Evolutionary conservation across 1,140 invertebrate species (phyloP).

Genomic region (Habropoda laboriosa): DNA sequence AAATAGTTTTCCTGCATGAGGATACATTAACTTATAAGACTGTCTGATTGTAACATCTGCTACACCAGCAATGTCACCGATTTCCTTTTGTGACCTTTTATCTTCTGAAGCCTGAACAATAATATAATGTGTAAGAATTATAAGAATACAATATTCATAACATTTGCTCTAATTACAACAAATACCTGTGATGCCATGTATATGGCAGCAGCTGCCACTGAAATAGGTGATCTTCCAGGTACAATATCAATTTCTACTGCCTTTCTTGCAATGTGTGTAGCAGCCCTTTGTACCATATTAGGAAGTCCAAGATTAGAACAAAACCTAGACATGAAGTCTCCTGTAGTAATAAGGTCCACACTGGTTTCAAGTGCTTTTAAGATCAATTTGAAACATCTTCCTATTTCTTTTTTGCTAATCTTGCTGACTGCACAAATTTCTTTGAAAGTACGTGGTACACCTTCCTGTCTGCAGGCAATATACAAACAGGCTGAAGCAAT

Average conservation of each 20-base stretch:
- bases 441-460: slow-evolving; percentile 99
- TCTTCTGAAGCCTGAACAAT: slow-evolving; percentile 92
- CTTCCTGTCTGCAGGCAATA: slow-evolving; percentile 99
- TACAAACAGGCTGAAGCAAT: slow-evolving; percentile 99
- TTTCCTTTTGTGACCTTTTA: slow-evolving; percentile 98
- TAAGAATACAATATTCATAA: slow-evolving; percentile 8
- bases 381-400: slow-evolving; percentile 97
- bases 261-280: slow-evolving; percentile 97
- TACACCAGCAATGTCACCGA: slow-evolving; percentile 99
- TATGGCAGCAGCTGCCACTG: slow-evolving; percentile 99
- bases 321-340: slow-evolving; percentile 98
- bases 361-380: slow-evolving; percentile 96
- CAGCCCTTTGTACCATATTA: slow-evolving; percentile 95
- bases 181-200: slow-evolving; percentile 98
- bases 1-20: slow-evolving; percentile 94
- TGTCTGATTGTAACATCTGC: slow-evolving; percentile 99
- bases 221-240: slow-evolving; percentile 99
- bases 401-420: slow-evolving; percentile 99
- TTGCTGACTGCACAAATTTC: slow-evolving; percentile 99
- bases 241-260: slow-evolving; percentile 99
- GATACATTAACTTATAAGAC: slow-evolving; percentile 99
- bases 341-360: slow-evolving; percentile 98
- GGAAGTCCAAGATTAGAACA: slow-evolving; percentile 94
- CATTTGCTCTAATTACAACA: slow-evolving; percentile 2
- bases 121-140: slow-evolving; percentile 4